These are phyloP conservation scores for Harlomillsia oculata DNA, from an alignment of 1,140 invertebrate species.

Conservation along the genomic window DNA sequence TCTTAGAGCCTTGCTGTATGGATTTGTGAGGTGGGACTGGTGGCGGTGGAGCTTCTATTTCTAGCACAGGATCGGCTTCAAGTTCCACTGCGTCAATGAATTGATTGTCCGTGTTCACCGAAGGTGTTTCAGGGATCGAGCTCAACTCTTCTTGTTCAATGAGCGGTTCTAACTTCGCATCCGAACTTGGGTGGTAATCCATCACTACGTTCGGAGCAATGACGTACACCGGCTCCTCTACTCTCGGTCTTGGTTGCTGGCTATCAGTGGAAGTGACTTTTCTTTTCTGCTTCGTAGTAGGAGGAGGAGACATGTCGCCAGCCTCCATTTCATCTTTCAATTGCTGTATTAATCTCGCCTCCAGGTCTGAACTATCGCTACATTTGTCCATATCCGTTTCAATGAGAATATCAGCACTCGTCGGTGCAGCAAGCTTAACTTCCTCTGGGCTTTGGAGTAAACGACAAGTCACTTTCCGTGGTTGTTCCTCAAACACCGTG, in stretches of 20 bases:
- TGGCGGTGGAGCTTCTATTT: neutral
- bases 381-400: too few species aligned
- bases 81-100: neutral
- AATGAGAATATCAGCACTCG: too few species aligned
- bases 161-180: slow-evolving; percentile 10
- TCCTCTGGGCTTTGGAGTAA: too few species aligned
- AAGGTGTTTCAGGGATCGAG: neutral
- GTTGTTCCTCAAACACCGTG: too few species aligned
- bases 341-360: neutral
- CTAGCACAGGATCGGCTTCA: neutral
- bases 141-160: slow-evolving; percentile 18
- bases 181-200: neutral
- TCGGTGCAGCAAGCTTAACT: too few species aligned
- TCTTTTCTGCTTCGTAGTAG: neutral
- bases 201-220: neutral
- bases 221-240: neutral
- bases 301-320: neutral
- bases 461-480: too few species aligned
- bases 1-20: neutral
- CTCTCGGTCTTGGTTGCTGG: neutral
- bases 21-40: neutral
- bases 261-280: neutral
- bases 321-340: neutral
- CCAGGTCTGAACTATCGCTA: too few species aligned
- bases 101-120: neutral